Evolutionary conservation across 2,888 invertebrate genomes (phyloP).

Genomic region (Amphiduros pacificus): DNA sequence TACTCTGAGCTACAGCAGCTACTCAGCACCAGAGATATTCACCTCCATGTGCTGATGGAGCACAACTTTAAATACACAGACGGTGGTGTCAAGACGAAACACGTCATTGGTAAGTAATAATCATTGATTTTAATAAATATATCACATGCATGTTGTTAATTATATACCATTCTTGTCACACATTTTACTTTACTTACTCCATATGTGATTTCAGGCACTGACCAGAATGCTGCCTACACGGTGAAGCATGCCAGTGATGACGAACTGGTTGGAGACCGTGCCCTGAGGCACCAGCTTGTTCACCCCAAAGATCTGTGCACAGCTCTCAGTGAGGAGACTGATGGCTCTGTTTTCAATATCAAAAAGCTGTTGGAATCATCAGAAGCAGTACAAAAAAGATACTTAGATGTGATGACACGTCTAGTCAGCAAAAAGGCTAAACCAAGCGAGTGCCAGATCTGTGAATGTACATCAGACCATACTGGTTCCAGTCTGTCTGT

Average conservation of each 20-base stretch:
- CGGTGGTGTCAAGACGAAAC: too few species aligned
- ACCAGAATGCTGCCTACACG: conserved; percentile 72
- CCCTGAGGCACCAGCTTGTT: conserved; percentile 33
- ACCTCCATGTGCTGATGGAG: conserved; percentile 26
- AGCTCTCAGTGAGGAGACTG: conserved; percentile 69
- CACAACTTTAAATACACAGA: conserved; percentile 24
- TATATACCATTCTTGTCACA: too few species aligned
- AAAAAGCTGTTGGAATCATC: conserved; percentile 43
- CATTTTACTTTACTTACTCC: too few species aligned
- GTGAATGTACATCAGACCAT: conserved; percentile 59
- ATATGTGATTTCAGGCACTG: conserved; percentile 34
- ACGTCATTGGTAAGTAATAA: too few species aligned
- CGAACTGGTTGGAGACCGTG: conserved; percentile 61
- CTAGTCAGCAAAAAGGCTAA: conserved; percentile 49
- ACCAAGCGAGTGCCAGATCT: conserved; percentile 59
- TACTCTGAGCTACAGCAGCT: conserved; percentile 25
- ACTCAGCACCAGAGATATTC: conserved; percentile 23
- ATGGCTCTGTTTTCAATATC: conserved; percentile 71
- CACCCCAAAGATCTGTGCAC: conserved; percentile 64
- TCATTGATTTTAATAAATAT: too few species aligned
- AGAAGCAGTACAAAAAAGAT: conserved; percentile 37
- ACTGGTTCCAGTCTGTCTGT: conserved; percentile 56
- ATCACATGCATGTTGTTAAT: too few species aligned
- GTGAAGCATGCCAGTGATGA: conserved; percentile 75
- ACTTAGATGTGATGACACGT: conserved; percentile 49